Evolutionary conservation across 2,888 invertebrate genomes (phyloP).

Genomic region (Lycia hirtaria): DNA sequence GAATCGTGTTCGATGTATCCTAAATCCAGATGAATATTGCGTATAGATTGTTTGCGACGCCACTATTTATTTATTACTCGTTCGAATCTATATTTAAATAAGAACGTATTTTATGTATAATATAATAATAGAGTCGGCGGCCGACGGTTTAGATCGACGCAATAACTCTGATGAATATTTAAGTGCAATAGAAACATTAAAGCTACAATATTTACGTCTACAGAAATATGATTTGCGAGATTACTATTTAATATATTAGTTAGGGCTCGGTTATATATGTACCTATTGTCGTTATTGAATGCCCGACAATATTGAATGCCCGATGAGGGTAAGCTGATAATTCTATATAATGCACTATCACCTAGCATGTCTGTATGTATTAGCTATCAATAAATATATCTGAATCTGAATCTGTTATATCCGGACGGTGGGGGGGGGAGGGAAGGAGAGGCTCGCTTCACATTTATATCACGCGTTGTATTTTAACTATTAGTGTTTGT

Average conservation of each 20-base stretch:
- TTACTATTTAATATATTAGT: slow-evolving; percentile 28
- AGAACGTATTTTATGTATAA: not conserved
- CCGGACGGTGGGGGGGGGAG: not conserved
- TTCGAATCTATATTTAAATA: slow-evolving; percentile 4
- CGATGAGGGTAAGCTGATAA: too few species aligned
- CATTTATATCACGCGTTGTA: slow-evolving; percentile 2
- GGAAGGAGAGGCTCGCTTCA: slow-evolving; percentile 8
- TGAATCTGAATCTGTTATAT: too few species aligned
- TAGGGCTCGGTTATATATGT: slow-evolving; percentile 17
- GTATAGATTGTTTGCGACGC: not conserved
- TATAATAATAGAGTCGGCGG: not conserved
- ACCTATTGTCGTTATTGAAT: not conserved
- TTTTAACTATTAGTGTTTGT: slow-evolving; percentile 5
- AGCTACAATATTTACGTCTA: slow-evolving; percentile 16
- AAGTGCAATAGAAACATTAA: slow-evolving; percentile 36
- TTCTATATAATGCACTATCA: too few species aligned
- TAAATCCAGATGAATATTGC: slow-evolving; percentile 9
- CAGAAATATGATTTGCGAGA: slow-evolving; percentile 22
- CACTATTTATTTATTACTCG: not conserved
- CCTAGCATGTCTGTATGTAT: too few species aligned
- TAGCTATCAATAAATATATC: too few species aligned
- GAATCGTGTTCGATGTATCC: slow-evolving; percentile 20
- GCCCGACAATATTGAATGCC: not conserved
- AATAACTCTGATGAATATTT: slow-evolving; percentile 33
- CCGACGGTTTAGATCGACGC: slow-evolving; percentile 9